Evolutionary conservation across 2,888 invertebrate species (phyloP).

Genomic region (Zygaena filipendulae): DNA sequence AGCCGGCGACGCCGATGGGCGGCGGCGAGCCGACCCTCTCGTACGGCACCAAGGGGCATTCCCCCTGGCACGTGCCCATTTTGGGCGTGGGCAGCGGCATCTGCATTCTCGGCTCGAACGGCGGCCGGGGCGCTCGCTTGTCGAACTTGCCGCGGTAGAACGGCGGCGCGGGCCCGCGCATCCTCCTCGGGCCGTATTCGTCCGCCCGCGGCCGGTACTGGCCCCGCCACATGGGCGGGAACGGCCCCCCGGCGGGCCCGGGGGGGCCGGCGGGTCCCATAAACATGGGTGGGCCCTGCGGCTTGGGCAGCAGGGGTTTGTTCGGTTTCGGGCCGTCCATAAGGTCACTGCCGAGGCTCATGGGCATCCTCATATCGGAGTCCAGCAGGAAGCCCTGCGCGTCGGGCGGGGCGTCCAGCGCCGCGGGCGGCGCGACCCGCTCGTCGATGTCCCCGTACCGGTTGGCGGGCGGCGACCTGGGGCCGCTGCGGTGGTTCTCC

Average conservation of each 20-base stretch:
- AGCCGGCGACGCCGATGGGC: slow-evolving; percentile 44
- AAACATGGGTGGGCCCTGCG: slow-evolving; percentile 29
- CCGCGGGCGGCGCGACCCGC: slow-evolving; percentile 40
- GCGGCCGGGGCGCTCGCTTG: slow-evolving; percentile 30
- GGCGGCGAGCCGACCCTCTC: slow-evolving; percentile 41
- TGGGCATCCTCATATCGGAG: slow-evolving; percentile 47
- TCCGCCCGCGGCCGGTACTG: slow-evolving; percentile 38
- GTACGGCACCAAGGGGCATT: slow-evolving; percentile 41
- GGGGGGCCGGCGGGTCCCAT: slow-evolving; percentile 18
- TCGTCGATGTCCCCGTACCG: slow-evolving; percentile 65
- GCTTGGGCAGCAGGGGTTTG: slow-evolving; percentile 33
- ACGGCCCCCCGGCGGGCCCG: slow-evolving; percentile 21
- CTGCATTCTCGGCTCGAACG: slow-evolving; percentile 34
- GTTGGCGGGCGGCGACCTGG: slow-evolving; percentile 48
- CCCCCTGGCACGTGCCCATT: slow-evolving; percentile 44
- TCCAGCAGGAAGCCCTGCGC: slow-evolving; percentile 36
- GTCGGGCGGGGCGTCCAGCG: slow-evolving; percentile 37
- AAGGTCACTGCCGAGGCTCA: slow-evolving; percentile 20
- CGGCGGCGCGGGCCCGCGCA: slow-evolving; percentile 35
- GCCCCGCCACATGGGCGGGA: slow-evolving; percentile 40
- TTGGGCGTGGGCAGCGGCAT: slow-evolving; percentile 40
- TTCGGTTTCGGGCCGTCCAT: slow-evolving; percentile 23
- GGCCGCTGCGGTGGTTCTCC: slow-evolving; percentile 52
- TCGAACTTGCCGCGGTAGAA: slow-evolving; percentile 46
- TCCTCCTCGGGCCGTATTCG: slow-evolving; percentile 40